These are phyloP conservation scores for Bufotes viridis DNA, from an alignment of 2,797 vertebrate species.

Conservation along the genomic window DNA sequence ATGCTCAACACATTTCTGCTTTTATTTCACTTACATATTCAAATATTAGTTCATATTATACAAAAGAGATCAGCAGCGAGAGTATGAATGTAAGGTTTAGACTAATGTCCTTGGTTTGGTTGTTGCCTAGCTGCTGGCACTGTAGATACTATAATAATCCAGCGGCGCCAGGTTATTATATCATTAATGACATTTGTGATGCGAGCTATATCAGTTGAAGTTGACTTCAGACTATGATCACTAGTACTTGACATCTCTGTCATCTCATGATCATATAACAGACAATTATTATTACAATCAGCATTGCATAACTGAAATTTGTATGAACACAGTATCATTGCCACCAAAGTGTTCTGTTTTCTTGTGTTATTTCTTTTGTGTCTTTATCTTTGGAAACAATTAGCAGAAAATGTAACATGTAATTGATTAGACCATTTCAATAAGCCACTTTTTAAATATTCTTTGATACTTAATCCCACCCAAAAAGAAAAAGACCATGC, in stretches of 20 bases:
- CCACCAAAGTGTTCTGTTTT: not conserved
- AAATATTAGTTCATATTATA: not conserved
- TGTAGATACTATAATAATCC: not conserved
- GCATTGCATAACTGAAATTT: slow-evolving; percentile 6
- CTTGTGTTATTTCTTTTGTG: not conserved
- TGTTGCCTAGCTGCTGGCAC: too few relatives aligned
- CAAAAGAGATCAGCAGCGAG: not conserved
- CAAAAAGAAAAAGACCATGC: not conserved
- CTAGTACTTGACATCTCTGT: not conserved
- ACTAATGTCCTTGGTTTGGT: not conserved
- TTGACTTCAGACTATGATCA: not conserved
- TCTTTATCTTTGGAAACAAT: not conserved
- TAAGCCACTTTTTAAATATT: not conserved
- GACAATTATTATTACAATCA: not conserved
- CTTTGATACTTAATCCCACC: not conserved
- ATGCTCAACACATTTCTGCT: too few relatives aligned
- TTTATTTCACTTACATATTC: not conserved
- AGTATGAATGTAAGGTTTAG: not conserved
- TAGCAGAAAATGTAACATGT: not conserved
- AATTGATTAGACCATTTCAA: not conserved
- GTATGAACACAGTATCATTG: not conserved
- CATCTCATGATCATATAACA: slow-evolving; percentile 11
- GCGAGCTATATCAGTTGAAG: not conserved
- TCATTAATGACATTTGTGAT: not conserved
- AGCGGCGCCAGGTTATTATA: not conserved